These are phyloP conservation scores for Aphis gossypii DNA, from an alignment of 1,140 invertebrate genomes.

Conservation along the genomic window DNA sequence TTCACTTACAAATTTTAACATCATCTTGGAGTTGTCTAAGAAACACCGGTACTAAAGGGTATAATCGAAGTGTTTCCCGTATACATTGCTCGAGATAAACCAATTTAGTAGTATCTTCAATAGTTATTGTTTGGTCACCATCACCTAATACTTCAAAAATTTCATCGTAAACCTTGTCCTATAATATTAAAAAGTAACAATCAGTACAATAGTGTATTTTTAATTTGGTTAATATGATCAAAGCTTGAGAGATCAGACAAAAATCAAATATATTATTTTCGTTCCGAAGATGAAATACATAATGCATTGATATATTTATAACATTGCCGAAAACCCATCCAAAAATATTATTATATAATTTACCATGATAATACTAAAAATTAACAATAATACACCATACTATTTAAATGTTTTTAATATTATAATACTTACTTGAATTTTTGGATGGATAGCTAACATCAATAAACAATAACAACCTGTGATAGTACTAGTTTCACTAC, in stretches of 20 bases:
- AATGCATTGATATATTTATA: background rate
- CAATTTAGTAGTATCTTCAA: too few relatives aligned
- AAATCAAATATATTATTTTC: too few relatives aligned
- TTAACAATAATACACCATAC: too few relatives aligned
- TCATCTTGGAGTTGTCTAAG: slow-evolving; percentile 68
- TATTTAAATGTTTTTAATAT: background rate
- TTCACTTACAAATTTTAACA: slow-evolving; percentile 63
- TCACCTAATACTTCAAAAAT: too few relatives aligned
- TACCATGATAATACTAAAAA: too few relatives aligned
- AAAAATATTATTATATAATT: background rate
- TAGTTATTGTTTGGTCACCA: too few relatives aligned
- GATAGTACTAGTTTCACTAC: slow-evolving; percentile 74
- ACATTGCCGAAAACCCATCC: background rate
- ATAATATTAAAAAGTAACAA: too few relatives aligned
- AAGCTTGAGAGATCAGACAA: background rate
- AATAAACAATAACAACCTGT: slow-evolving; percentile 65
- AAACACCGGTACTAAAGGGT: slow-evolving; percentile 71
- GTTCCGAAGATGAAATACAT: too few relatives aligned
- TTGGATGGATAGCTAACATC: slow-evolving; percentile 69
- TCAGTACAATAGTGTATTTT: background rate
- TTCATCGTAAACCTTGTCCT: too few relatives aligned
- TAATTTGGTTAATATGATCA: background rate
- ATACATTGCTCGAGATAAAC: too few relatives aligned
- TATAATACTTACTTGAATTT: slow-evolving; percentile 66
- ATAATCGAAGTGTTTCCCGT: slow-evolving; percentile 31